Conservation (phyloP, 2,888 invertebrate species). For the Scrobipalpa atriplicella region DNA sequence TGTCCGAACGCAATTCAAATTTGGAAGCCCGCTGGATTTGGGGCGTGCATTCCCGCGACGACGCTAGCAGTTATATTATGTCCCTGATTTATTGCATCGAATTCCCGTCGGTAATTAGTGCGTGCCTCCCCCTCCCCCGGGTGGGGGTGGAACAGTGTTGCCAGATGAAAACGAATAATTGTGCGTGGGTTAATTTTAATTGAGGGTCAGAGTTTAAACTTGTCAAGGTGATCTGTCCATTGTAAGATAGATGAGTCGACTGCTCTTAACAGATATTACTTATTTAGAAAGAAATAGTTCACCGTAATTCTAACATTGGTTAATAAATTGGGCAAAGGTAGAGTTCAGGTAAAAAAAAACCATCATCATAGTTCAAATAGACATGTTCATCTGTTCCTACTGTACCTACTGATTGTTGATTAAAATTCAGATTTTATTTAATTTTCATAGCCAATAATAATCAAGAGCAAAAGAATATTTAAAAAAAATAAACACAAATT, state of each 20-base stretch:
- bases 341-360: no score
- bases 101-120: slow-evolving; percentile 81
- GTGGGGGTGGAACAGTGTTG: slow-evolving; percentile 23
- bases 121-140: slow-evolving; percentile 64
- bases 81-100: slow-evolving; percentile 81
- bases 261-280: no score
- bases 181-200: slow-evolving; percentile 26
- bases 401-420: no score
- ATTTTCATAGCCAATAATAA: no score
- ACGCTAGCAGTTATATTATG: slow-evolving; percentile 77
- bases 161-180: slow-evolving; percentile 22
- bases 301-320: no score
- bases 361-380: no score
- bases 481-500: no score
- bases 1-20: slow-evolving; percentile 59
- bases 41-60: slow-evolving; percentile 75
- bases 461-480: no score
- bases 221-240: not conserved
- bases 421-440: no score
- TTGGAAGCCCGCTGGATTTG: slow-evolving; percentile 65
- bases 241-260: not conserved
- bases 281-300: no score
- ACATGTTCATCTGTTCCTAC: no score
- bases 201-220: slow-evolving; percentile 4
- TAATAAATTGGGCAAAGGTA: no score